Evolutionary conservation across 2,113 vertebrate genomes (phyloP).

Genomic region (Alouatta palliata): DNA sequence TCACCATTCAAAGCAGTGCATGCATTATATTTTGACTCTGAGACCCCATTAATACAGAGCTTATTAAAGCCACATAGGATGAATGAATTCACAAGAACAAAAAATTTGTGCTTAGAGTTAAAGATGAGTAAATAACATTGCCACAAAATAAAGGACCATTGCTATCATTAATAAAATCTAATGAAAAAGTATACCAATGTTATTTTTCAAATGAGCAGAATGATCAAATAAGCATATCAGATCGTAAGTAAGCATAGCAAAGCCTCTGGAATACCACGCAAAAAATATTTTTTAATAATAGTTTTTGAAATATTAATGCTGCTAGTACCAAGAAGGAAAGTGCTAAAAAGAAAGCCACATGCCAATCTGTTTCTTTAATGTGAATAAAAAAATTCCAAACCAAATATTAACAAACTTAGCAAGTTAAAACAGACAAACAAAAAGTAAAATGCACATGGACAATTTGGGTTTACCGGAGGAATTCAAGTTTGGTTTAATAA

Average conservation of each 20-base stretch:
- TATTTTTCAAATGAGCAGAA: neutral
- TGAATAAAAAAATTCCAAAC: neutral
- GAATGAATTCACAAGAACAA: neutral
- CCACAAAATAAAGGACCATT: neutral
- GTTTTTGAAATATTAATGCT: neutral
- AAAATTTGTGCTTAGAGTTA: conserved; percentile 7
- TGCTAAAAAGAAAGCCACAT: neutral
- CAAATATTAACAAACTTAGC: neutral
- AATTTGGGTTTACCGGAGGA: neutral
- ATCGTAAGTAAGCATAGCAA: neutral
- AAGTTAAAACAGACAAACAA: neutral
- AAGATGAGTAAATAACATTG: neutral
- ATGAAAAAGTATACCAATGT: neutral
- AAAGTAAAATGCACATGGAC: neutral
- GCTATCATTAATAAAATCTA: neutral
- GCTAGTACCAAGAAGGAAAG: neutral
- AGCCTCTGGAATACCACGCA: neutral
- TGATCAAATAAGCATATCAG: neutral
- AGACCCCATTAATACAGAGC: conserved; percentile 13
- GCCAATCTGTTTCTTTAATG: neutral
- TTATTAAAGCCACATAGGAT: conserved; percentile 20
- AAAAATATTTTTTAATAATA: neutral
- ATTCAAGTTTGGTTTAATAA: neutral
- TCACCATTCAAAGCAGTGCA: conserved; percentile 14
- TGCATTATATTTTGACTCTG: neutral